A percentile compares a stretch with the other conserved stretches of the same genome.
Evolutionary conservation across 2,888 invertebrate species (phyloP).

Genomic region (Lasioglossum figueresi): DNA sequence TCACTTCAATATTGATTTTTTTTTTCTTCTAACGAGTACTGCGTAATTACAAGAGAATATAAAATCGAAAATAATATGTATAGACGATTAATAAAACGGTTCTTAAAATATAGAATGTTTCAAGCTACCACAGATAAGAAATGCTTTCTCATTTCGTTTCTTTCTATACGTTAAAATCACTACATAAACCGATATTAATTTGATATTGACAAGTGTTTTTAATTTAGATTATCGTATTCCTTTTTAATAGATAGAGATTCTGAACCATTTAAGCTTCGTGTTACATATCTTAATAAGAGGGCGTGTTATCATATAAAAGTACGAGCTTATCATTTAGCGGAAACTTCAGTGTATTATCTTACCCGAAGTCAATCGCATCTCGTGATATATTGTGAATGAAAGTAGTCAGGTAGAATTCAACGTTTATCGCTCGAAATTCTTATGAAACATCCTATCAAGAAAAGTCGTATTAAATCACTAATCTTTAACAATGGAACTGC

Average conservation of each 20-base stretch:
- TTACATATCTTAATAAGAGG: not conserved
- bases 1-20: not conserved
- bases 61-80: not conserved
- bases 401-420: not conserved
- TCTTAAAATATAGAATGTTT: not conserved
- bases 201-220: not conserved
- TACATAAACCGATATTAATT: not conserved
- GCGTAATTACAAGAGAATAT: not conserved
- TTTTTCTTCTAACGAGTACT: not conserved
- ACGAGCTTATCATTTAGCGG: slow-evolving; percentile 25
- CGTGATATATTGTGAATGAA: slow-evolving; percentile 1
- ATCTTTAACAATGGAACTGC: not conserved
- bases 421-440: slow-evolving; percentile 8
- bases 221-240: not conserved
- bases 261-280: not conserved
- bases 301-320: slow-evolving; percentile 14
- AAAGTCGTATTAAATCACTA: not conserved
- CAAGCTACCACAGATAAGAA: not conserved
- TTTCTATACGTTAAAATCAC: not conserved
- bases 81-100: not conserved
- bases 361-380: not conserved
- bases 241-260: not conserved
- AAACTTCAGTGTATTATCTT: slow-evolving; percentile 20
- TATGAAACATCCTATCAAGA: not conserved
- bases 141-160: not conserved